Percentiles rank a stretch among this genome's conserved stretches.
Conservation (phyloP, 2,797 vertebrate species). For the Orientallactaga sibirica region DNA sequence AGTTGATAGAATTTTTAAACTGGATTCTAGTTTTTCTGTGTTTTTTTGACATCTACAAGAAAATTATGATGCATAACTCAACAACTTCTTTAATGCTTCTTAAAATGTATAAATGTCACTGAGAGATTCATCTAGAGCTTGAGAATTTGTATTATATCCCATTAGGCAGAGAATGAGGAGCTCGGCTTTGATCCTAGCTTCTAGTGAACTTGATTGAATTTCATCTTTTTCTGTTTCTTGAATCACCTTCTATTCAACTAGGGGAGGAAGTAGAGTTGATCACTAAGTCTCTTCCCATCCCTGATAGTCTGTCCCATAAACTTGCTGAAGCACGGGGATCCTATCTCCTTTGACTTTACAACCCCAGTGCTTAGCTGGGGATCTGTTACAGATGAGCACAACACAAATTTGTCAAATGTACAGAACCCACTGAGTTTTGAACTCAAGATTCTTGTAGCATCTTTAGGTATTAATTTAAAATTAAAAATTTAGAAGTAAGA, state of each 20-base stretch:
- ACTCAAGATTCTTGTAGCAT: not conserved
- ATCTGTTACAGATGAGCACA: not conserved
- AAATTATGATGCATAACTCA: conserved; percentile 35
- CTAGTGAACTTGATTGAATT: not conserved
- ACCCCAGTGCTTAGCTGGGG: not conserved
- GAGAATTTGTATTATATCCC: conserved; percentile 25
- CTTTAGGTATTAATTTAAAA: conserved; percentile 18
- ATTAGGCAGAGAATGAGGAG: not conserved
- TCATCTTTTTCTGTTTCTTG: not conserved
- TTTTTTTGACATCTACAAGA: conserved; percentile 19
- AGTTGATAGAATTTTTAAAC: not conserved
- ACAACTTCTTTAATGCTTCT: not conserved
- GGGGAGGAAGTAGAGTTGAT: not conserved
- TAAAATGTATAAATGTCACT: not conserved
- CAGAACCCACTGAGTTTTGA: not conserved
- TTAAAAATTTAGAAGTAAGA: conserved; percentile 17
- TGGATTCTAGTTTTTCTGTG: not conserved
- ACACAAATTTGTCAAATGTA: not conserved
- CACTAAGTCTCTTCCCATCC: not conserved
- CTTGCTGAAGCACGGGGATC: not conserved
- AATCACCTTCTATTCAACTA: not conserved
- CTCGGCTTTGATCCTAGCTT: not conserved
- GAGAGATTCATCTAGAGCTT: not conserved
- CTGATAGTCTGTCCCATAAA: not conserved
- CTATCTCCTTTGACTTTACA: not conserved